Evolutionary conservation across 2,113 vertebrate species (phyloP).

Genomic region (Canis aureus): DNA sequence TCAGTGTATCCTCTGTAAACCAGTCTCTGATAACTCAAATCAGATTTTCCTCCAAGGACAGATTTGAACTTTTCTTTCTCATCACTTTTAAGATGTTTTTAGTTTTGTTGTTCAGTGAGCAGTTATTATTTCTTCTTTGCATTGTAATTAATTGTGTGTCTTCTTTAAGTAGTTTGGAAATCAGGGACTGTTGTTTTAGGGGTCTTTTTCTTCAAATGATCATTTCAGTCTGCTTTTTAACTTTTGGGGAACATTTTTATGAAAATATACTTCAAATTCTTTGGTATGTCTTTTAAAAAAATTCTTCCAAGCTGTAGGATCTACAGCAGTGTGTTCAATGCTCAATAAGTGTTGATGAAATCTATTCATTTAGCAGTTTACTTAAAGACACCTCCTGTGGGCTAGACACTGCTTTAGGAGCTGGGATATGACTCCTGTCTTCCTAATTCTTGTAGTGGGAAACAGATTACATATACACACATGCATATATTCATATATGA

Average conservation of each 20-base stretch:
- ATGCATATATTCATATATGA: neutral
- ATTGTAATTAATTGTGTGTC: neutral
- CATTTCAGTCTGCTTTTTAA: constrained; percentile 9
- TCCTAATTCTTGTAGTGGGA: constrained; percentile 4
- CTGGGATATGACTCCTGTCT: neutral
- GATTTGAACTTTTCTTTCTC: neutral
- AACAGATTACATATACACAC: neutral
- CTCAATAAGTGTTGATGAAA: neutral
- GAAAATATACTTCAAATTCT: neutral
- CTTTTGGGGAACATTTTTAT: neutral
- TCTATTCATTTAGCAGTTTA: neutral
- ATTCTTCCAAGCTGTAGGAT: neutral
- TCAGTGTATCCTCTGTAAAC: neutral
- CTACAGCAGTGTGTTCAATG: neutral
- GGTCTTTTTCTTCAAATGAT: neutral
- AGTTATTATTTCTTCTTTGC: constrained; percentile 26
- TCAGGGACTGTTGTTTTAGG: neutral
- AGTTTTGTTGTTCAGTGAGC: neutral
- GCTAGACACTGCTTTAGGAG: neutral
- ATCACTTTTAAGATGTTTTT: neutral
- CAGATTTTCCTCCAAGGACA: neutral
- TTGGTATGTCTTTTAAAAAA: neutral
- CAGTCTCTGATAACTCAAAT: neutral
- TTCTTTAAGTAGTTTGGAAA: neutral
- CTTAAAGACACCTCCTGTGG: neutral